phyloP scores from a whole-genome alignment of 2,888 invertebrate species.

The Girardia tigrina region DNA sequence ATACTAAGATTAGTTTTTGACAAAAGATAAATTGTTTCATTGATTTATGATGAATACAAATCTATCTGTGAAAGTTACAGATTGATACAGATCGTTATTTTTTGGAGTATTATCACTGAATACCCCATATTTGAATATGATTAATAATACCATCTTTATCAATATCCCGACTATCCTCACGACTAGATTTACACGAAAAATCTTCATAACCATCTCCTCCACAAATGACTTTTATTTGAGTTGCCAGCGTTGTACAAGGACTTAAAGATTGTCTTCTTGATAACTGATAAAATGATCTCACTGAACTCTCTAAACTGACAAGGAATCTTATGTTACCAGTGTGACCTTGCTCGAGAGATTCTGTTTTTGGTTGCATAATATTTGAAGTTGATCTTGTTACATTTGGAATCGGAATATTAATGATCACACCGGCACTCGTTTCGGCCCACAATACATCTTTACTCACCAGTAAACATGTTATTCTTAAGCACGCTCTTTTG shows the following conservation, averaged over 20 bases:
- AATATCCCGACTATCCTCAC: slow-evolving; percentile 46
- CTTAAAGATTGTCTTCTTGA: slow-evolving; percentile 33
- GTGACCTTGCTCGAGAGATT: slow-evolving; percentile 78
- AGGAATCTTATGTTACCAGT: slow-evolving; percentile 90
- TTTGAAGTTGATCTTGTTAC: slow-evolving; percentile 56
- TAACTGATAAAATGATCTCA: not conserved
- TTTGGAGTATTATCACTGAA: slow-evolving; percentile 49
- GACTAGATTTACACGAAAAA: slow-evolving; percentile 54
- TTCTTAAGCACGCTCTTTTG: slow-evolving; percentile 84
- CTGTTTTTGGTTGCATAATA: no score
- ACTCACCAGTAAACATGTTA: slow-evolving; percentile 76
- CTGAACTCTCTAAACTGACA: slow-evolving; percentile 63
- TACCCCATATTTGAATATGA: slow-evolving; percentile 82
- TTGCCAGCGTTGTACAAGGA: slow-evolving; percentile 42
- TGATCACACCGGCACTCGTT: slow-evolving; percentile 65
- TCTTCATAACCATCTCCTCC: slow-evolving; percentile 96
- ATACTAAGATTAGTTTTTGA: no score
- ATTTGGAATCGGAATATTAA: slow-evolving; percentile 62
- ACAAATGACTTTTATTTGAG: slow-evolving; percentile 62
- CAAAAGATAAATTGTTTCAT: no score
- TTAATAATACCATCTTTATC: slow-evolving; percentile 91
- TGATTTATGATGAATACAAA: no score
- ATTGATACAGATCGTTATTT: no score
- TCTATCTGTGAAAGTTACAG: no score
- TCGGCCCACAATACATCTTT: slow-evolving; percentile 89